Evolutionary conservation across 92 coral and sea anemone species (phyloP).

Genomic region (Zoanthus sansibaricus): DNA sequence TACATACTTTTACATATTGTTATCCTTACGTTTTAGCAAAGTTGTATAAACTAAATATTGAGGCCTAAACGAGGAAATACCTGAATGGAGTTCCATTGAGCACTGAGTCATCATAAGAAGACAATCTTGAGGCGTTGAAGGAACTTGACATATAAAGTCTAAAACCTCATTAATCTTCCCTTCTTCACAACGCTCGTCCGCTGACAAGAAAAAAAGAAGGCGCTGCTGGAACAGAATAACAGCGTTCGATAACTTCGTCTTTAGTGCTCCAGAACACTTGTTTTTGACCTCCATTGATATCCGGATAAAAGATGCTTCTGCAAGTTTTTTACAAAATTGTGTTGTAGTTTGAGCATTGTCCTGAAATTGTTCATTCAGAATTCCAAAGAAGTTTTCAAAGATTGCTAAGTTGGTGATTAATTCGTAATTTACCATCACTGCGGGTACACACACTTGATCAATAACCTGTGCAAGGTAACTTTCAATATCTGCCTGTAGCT

Average conservation of each 20-base stretch:
- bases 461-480: slow-evolving; percentile 65
- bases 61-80: background rate
- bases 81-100: slow-evolving; percentile 55
- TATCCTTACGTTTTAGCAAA: too few species aligned
- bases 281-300: slow-evolving; percentile 78
- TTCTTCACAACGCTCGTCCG: slow-evolving; percentile 35
- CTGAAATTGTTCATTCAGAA: slow-evolving; percentile 71
- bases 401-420: slow-evolving; percentile 62
- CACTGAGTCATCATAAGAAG: slow-evolving; percentile 70
- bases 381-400: slow-evolving; percentile 74
- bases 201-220: slow-evolving; percentile 50
- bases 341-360: slow-evolving; percentile 22
- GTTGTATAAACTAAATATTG: too few species aligned
- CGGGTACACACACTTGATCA: slow-evolving; percentile 87
- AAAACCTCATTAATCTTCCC: slow-evolving; percentile 20
- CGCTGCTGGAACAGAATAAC: slow-evolving; percentile 64
- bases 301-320: slow-evolving; percentile 78
- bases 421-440: slow-evolving; percentile 78
- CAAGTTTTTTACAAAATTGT: slow-evolving; percentile 79
- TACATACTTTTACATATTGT: too few species aligned
- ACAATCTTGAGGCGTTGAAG: slow-evolving; percentile 59
- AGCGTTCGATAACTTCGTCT: slow-evolving; percentile 43
- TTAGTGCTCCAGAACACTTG: slow-evolving; percentile 46
- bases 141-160: slow-evolving; percentile 36
- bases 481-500: slow-evolving; percentile 21